phyloP scores from a whole-genome alignment of 2,797 vertebrate genomes.

The Intellagama lesueurii region DNA sequence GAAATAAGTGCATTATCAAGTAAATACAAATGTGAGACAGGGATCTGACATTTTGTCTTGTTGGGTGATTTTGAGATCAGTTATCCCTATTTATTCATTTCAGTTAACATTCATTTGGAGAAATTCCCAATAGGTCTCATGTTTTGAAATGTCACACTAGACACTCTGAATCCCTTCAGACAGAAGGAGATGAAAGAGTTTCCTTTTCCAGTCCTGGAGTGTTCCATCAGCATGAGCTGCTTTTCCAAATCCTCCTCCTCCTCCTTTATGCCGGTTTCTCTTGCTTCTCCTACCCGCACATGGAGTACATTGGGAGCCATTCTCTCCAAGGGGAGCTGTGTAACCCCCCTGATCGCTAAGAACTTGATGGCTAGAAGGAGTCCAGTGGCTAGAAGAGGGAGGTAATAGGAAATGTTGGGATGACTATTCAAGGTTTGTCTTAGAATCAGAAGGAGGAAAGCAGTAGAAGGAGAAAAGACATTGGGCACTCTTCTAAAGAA shows the following conservation, averaged over 20 bases:
- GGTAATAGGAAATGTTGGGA: not conserved
- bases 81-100: not conserved
- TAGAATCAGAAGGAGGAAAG: not conserved
- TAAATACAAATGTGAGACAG: not conserved
- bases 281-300: not conserved
- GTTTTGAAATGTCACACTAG: not conserved
- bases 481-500: not conserved
- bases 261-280: not conserved
- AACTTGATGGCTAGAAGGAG: conserved; percentile 5
- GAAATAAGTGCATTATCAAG: not conserved
- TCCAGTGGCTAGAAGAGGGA: not conserved
- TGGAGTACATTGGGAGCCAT: not conserved
- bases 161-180: not conserved
- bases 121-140: not conserved
- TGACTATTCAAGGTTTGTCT: not conserved
- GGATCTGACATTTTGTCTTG: not conserved
- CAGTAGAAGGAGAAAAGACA: not conserved
- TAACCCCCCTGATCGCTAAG: conserved; percentile 10
- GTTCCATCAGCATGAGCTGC: not conserved
- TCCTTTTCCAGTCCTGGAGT: not conserved
- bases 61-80: not conserved
- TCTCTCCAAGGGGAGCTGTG: conserved; percentile 19
- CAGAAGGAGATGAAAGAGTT: not conserved
- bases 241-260: not conserved
- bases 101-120: not conserved